Conservation (phyloP, 2,888 invertebrate species). For the Tetranychus piercei region DNA sequence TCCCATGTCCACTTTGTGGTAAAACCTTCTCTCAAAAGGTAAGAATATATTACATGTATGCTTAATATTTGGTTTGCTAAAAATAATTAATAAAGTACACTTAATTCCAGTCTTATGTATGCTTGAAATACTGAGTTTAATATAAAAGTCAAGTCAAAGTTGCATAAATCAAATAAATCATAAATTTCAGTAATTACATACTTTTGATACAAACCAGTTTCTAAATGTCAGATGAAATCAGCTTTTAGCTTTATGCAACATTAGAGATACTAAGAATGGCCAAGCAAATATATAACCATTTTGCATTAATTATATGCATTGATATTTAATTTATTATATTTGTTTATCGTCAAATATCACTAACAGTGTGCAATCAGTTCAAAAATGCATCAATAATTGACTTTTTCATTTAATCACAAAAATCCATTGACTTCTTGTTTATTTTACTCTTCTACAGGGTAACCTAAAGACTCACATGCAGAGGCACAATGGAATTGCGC, state of each 20-base stretch:
- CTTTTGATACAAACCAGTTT: too few relatives aligned
- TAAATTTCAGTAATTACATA: background rate
- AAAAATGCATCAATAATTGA: background rate
- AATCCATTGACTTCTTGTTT: background rate
- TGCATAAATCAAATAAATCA: background rate
- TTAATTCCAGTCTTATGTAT: too few relatives aligned
- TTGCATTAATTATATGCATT: background rate
- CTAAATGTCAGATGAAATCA: too few relatives aligned
- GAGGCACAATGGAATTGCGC: conserved; percentile 27
- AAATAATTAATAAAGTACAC: background rate
- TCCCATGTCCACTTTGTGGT: conserved; percentile 28
- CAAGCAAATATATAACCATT: too few relatives aligned
- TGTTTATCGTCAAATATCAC: background rate
- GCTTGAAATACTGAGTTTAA: too few relatives aligned
- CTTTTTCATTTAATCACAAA: background rate
- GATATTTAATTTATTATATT: background rate
- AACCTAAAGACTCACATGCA: conserved; percentile 29
- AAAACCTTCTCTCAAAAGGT: conserved; percentile 29
- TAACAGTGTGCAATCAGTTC: background rate
- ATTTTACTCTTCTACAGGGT: conserved; percentile 8
- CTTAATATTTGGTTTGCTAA: background rate
- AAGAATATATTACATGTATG: conserved; percentile 9
- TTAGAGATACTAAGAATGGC: too few relatives aligned
- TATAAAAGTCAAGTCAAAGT: too few relatives aligned
- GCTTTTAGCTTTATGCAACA: too few relatives aligned